phyloP scores from a whole-genome alignment of 2,888 invertebrate species.

The Apamea sordens region DNA sequence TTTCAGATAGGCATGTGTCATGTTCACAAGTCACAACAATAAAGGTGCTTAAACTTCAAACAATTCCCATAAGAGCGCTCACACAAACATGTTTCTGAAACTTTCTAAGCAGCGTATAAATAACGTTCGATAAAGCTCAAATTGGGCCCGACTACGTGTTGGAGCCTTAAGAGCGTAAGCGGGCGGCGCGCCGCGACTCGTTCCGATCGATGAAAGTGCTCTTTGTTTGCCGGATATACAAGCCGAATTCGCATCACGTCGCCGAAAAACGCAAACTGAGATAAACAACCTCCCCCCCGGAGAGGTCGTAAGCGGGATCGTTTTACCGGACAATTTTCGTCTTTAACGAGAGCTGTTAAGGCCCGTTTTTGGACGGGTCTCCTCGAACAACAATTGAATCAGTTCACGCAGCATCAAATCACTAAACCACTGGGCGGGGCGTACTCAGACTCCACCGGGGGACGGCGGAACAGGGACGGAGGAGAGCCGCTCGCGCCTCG shows the following conservation, averaged over 20 bases:
- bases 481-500: slow-evolving; percentile 73
- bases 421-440: slow-evolving; percentile 91
- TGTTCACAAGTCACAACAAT: slow-evolving; percentile 75
- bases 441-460: slow-evolving; percentile 88
- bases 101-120: slow-evolving; percentile 88
- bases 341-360: slow-evolving; percentile 87
- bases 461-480: slow-evolving; percentile 85
- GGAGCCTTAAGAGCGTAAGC: slow-evolving; percentile 80
- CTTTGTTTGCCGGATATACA: slow-evolving; percentile 88
- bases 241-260: slow-evolving; percentile 90
- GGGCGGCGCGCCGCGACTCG: slow-evolving; percentile 76
- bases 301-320: slow-evolving; percentile 87
- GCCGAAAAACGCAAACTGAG: slow-evolving; percentile 90
- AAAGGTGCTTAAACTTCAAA: slow-evolving; percentile 81
- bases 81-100: slow-evolving; percentile 84
- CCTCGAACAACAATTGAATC: slow-evolving; percentile 89
- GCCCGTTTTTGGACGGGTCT: slow-evolving; percentile 83
- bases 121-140: slow-evolving; percentile 87
- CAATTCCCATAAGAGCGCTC: slow-evolving; percentile 86
- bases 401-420: slow-evolving; percentile 91
- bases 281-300: slow-evolving; percentile 88
- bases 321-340: slow-evolving; percentile 89
- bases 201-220: slow-evolving; percentile 86
- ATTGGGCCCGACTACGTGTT: slow-evolving; percentile 76
- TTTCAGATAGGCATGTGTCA: slow-evolving; percentile 49